Evolutionary conservation across 2,888 invertebrate genomes (phyloP).

Genomic region (Dichetophora obliterata): DNA sequence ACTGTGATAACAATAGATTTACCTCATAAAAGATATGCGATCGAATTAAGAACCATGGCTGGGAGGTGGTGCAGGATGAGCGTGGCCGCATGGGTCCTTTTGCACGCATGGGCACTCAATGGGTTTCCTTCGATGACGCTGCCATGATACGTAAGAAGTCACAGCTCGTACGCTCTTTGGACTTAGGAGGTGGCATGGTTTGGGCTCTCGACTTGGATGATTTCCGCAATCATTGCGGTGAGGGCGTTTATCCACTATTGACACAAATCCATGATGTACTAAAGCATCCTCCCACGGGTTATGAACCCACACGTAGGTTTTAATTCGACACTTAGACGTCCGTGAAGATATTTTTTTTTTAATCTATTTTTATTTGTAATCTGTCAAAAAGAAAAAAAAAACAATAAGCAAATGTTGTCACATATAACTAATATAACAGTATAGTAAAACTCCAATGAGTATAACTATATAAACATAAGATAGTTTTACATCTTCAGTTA

Average conservation of each 20-base stretch:
- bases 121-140: constrained; percentile 91
- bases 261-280: constrained; percentile 82
- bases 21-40: constrained; percentile 79
- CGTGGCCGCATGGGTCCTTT: constrained; percentile 87
- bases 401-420: too few species aligned
- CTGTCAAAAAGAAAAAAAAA: too few species aligned
- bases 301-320: constrained; percentile 60
- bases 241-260: constrained; percentile 84
- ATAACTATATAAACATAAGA: too few species aligned
- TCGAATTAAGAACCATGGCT: constrained; percentile 80
- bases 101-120: constrained; percentile 88
- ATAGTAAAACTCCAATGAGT: too few species aligned
- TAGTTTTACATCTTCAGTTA: too few species aligned
- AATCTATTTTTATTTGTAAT: too few species aligned
- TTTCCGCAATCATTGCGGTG: constrained; percentile 83
- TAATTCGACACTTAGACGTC: neutral
- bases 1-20: neutral
- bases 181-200: constrained; percentile 89
- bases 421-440: too few species aligned
- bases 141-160: constrained; percentile 85
- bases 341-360: too few species aligned
- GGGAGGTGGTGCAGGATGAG: constrained; percentile 85
- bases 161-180: constrained; percentile 80
- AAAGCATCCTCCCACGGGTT: constrained; percentile 69
- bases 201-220: constrained; percentile 93